These are phyloP conservation scores for Ceratina calcarata DNA, from an alignment of 1,140 invertebrate species.

Conservation along the genomic window DNA sequence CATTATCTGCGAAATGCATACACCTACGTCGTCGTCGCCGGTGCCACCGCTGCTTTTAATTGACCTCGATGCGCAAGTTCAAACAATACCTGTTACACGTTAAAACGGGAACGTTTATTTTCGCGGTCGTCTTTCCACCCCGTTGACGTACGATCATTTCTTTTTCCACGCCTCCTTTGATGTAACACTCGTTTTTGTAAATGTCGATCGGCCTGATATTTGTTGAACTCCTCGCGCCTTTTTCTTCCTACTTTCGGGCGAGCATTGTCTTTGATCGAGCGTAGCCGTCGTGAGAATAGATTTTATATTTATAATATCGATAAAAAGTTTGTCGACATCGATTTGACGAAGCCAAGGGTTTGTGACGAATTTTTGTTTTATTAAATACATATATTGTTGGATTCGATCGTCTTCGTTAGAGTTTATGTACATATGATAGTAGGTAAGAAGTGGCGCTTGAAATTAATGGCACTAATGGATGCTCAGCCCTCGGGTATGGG, in stretches of 20 bases:
- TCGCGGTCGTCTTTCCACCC: background rate
- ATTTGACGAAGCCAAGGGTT: no score
- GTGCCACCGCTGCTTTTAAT: slow-evolving; percentile 31
- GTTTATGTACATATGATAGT: background rate
- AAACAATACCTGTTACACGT: slow-evolving; percentile 33
- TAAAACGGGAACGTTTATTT: slow-evolving; percentile 39
- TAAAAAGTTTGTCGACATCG: no score
- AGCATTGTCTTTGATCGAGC: background rate
- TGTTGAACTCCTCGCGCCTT: background rate
- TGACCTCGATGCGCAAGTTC: slow-evolving; percentile 28
- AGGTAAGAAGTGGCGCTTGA: background rate
- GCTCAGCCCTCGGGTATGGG: background rate
- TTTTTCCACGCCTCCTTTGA: background rate
- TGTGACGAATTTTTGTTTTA: no score
- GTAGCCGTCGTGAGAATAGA: background rate
- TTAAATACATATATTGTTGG: no score
- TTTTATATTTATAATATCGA: background rate
- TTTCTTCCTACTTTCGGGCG: background rate
- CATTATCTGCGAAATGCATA: background rate
- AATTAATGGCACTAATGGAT: slow-evolving; percentile 11
- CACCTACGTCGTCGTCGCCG: slow-evolving; percentile 9
- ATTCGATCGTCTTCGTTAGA: background rate
- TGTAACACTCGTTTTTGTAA: no score
- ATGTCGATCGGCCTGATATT: background rate
- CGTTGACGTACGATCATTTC: background rate